Base-by-base conservation (phyloP, 2,797 vertebrate genomes). In the Eidolon dupreanum region DNA sequence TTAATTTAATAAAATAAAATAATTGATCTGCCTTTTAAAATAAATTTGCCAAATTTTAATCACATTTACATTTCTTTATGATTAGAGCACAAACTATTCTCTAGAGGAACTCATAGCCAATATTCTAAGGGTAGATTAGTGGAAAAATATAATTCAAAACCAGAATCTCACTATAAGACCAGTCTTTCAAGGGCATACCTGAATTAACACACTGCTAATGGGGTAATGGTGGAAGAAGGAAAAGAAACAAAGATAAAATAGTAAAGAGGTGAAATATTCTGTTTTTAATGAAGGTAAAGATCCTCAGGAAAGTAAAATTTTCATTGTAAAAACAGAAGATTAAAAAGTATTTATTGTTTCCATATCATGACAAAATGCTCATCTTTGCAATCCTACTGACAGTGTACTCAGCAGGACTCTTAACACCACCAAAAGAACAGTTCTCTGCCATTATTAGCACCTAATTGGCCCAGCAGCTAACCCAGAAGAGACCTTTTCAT, bases 401-500 rank as follows among this genome's bases (percentile, higher is more conserved):
- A n/a, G n/a, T 22, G 19, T 70, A 77, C 93, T 96, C 96, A 84
- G 89, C 0, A 0, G 81, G 15, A n/a, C 51, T 92, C 83, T 85
- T 85, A 71, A 41, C 1, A 17, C 63, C 28, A 78, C 77, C 78
- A 57, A 71, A 94, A 82, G 81, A 82, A 91, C 36, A 26, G 9
- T 70, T 81, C 57, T 85, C 41, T 65, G 74, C 53, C 0, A 7
- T 65, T 81, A 79, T 93, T 82, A 94, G 55, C 55, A 73, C 81
- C 92, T 96, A 92, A 94, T 51, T 95, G 96, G 85, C 68, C 94
- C 82, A 66, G 68, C 46, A 92, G 94, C 92, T 83, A 79, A 93
- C 90, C 63, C 38, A 88, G 93, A 83, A 68, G 81, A 86, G 49
- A 91, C 84, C 88, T 96, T 92, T 88, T 53, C 88, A 17, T 88